A percentile compares a stretch with the other conserved stretches of the same genome.
phyloP scores from a whole-genome alignment of 2,113 vertebrate species.

The Oncorhynchus keta region DNA sequence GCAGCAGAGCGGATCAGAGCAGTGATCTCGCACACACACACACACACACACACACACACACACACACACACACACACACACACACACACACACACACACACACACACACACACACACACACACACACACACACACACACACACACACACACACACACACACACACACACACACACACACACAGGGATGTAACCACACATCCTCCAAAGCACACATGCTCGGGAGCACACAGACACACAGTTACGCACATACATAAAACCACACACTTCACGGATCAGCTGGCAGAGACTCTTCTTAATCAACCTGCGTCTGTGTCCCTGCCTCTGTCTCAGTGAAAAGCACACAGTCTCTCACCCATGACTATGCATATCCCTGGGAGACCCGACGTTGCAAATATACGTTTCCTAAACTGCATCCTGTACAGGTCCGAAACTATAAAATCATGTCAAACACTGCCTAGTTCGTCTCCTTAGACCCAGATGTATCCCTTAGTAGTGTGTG shows the following conservation, averaged over 20 bases:
- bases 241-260: too few relatives aligned
- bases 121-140: slow-evolving; percentile 13
- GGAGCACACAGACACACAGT: slow-evolving; percentile 15
- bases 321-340: slow-evolving; percentile 17
- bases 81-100: slow-evolving; percentile 2
- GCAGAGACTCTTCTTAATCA: slow-evolving; percentile 52
- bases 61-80: neutral
- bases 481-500: too few relatives aligned
- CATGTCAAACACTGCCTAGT: too few relatives aligned
- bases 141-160: slow-evolving; percentile 20
- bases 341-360: neutral
- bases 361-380: neutral
- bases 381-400: too few relatives aligned
- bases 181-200: neutral
- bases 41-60: slow-evolving; percentile 1
- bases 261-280: slow-evolving; percentile 25
- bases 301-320: slow-evolving; percentile 21
- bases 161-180: slow-evolving; percentile 15
- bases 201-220: neutral
- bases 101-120: slow-evolving; percentile 15
- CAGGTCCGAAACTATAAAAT: too few relatives aligned
- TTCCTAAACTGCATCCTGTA: too few relatives aligned
- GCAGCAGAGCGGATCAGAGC: slow-evolving; percentile 71
- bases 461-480: too few relatives aligned
- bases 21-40: slow-evolving; percentile 43